Percentiles rank a stretch among this genome's conserved stretches.
phyloP scores from a whole-genome alignment of 1,140 invertebrate genomes.

The Papilio glaucus region DNA sequence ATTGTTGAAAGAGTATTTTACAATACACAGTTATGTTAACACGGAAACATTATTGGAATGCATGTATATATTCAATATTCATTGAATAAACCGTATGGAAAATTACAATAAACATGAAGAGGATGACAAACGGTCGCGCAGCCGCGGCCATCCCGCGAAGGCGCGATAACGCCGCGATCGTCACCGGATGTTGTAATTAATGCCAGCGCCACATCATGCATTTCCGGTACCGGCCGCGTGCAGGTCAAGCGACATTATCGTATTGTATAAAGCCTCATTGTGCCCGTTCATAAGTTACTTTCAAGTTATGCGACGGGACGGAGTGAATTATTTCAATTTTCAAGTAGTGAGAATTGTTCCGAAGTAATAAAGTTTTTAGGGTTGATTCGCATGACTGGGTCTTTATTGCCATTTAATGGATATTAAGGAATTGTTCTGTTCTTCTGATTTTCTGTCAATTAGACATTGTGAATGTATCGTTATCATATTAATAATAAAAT shows the following conservation, averaged over 20 bases:
- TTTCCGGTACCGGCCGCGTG: constrained; percentile 58
- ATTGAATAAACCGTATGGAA: constrained; percentile 22
- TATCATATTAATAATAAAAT: too few species aligned
- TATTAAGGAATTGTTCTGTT: constrained; percentile 51
- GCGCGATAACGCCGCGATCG: constrained; percentile 47
- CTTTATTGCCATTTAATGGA: constrained; percentile 57
- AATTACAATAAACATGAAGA: constrained; percentile 37
- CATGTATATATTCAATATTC: constrained; percentile 8
- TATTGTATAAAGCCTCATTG: constrained; percentile 52
- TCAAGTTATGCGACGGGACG: constrained; percentile 64
- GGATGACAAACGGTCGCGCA: constrained; percentile 46
- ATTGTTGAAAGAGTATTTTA: constrained; percentile 3
- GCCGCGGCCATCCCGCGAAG: constrained; percentile 37
- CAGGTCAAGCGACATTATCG: constrained; percentile 55
- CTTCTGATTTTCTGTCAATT: constrained; percentile 36
- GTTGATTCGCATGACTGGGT: constrained; percentile 64
- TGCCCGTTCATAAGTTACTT: constrained; percentile 63
- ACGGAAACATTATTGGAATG: constrained; percentile 5
- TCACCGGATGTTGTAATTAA: constrained; percentile 66
- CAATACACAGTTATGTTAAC: not conserved
- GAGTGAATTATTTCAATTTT: constrained; percentile 74
- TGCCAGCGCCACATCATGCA: constrained; percentile 58
- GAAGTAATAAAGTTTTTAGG: constrained; percentile 69
- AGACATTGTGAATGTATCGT: not conserved
- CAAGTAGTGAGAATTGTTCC: constrained; percentile 67